Evolutionary conservation across 2,113 vertebrate genomes (phyloP), one percentile per base, ranked within the genome.

Genomic region (Lycocorax pyrrhopterus): DNA sequence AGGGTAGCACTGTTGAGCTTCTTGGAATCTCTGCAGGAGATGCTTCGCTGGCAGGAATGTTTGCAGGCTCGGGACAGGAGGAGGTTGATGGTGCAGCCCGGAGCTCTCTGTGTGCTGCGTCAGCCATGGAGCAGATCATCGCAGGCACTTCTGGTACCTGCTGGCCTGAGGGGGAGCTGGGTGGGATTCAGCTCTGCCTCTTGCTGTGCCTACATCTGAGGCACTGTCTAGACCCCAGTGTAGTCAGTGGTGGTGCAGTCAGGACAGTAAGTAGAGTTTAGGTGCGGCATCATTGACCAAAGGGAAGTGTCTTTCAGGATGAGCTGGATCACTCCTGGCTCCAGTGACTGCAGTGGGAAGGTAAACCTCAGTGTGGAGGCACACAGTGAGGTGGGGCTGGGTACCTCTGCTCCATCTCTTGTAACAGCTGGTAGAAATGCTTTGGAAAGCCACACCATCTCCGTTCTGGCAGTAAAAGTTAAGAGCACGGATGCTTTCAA

Each of bases 71-170:
- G 1, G 52, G 37, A 33, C 47, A 37, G 47, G 39, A 78, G n/a
- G 68, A 0, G 1, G 17, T 4, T 5, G 60, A 9, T 8, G 35
- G 32, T 37, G 43, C 55, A 47, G 37, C 25, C 22, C 2, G 9
- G 16, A n/a, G 53, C 53, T 59, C 62, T 30, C 43, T 11, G 1
- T 12, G 27, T 66, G 39, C 81, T 35, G 21, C 0, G 0, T 26
- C 55, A 29, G 51, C 22, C 6, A 0, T 5, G 37, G 37, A 77
- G 55, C 46, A 51, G 13, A 15, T 44, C 49, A 4, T 37, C 1
- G 0, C 37, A 19, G 29, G 27, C 25, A 2, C 39, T 82, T 30
- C n/a, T 44, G 66, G 51, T 37, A 16, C 60, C 90, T 89, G 49
- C 76, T 78, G 80, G 72, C 78, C 81, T 52, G 44, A 60, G 26